Evolutionary conservation across 2,797 vertebrate species (phyloP), one percentile per base, ranked within the genome.

Genomic region (Sandelia bainsii): DNA sequence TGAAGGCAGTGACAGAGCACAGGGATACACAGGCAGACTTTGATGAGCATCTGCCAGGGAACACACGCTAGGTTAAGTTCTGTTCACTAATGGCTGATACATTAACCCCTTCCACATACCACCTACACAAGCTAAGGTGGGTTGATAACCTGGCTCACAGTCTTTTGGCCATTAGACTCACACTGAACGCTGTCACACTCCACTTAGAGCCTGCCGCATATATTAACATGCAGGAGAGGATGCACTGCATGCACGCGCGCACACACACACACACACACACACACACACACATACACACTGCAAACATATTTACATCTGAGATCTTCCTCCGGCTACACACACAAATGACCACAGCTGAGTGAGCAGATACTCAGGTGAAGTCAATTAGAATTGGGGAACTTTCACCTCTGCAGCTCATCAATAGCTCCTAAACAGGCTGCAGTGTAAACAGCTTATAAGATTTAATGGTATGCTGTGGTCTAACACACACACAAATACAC

Each of bases 361-460:
- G 61, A 72, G 72, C 75, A 81, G 74, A 66, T 62, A 66, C 69
- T 87, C 58, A 12, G 34, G 68, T 69, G 83, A 75, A 89, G 90
- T 89, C 85, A 81, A 87, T 92, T 88, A 90, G 57, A 82, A 67
- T 3, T 49, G 64, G 73, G 63, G 74, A 17, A 6, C 72, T 64
- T 84, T 90, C 69, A 80, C 86, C 81, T 80, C 80, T 84, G 75
- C 82, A 82, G 77, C 80, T 84, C 82, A 89, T 93, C 89, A 87
- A 90, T 88, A 91, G 69, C 84, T 77, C 51, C 82, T 85, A 80
- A 88, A 88, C 74, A 81, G 75, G 57, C 84, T 87, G 81, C 75
- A 82, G 71, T 64, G 75, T 77, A 88, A 86, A 90, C 79, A 85
- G 72, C 65, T 56, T 60, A 67, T 50, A 74, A 72, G 65, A 80